Evolutionary conservation across 2,797 vertebrate genomes (phyloP).

Genomic region (Acestrorhynchus altus): DNA sequence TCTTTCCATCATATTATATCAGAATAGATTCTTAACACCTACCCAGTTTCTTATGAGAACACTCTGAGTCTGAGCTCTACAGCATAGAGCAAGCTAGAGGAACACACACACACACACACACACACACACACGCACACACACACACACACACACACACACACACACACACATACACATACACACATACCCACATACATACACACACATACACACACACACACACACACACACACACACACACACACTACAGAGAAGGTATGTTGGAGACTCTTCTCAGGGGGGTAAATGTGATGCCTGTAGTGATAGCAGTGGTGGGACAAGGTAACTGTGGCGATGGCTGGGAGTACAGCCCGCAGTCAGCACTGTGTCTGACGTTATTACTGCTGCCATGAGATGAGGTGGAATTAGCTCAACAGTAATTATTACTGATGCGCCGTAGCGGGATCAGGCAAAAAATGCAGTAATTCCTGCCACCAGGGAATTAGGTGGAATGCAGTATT

Average conservation of each 20-base stretch:
- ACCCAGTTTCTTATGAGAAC: too few relatives aligned
- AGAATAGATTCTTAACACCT: too few relatives aligned
- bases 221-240: background rate
- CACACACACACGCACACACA: slow-evolving; percentile 14
- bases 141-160: too few relatives aligned
- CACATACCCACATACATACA: background rate
- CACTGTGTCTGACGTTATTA: slow-evolving; percentile 45
- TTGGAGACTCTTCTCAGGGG: background rate
- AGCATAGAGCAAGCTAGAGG: too few relatives aligned
- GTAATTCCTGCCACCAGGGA: slow-evolving; percentile 45
- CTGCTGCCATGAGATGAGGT: slow-evolving; percentile 45
- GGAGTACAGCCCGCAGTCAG: slow-evolving; percentile 22
- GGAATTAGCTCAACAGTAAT: slow-evolving; percentile 55
- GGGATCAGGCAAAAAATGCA: slow-evolving; percentile 43
- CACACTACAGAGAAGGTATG: background rate
- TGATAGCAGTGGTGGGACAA: slow-evolving; percentile 28
- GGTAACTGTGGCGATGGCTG: slow-evolving; percentile 13
- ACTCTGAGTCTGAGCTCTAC: too few relatives aligned
- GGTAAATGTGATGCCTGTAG: slow-evolving; percentile 6
- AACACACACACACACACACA: background rate
- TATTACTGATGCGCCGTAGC: slow-evolving; percentile 52
- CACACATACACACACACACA: background rate
- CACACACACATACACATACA: background rate
- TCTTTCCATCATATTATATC: too few relatives aligned
- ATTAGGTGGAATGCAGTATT: slow-evolving; percentile 37